These are phyloP conservation scores for Pyrocoelia pectoralis DNA, from an alignment of 2,888 invertebrate genomes.

Conservation along the genomic window DNA sequence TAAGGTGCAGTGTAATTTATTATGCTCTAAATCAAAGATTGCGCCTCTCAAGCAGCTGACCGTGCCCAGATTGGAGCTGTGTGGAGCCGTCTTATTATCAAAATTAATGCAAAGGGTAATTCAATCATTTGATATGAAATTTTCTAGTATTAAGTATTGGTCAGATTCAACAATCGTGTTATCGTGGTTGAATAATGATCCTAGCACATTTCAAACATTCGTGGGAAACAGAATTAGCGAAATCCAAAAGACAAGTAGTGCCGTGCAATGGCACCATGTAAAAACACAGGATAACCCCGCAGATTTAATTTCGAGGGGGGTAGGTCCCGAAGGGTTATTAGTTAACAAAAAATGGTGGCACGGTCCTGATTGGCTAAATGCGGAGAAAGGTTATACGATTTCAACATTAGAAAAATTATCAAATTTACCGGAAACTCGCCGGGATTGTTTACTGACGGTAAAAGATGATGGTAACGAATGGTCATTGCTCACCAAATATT, in stretches of 20 bases:
- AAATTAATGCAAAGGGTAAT: constrained; percentile 22
- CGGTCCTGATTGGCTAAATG: constrained; percentile 17
- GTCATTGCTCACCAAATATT: constrained; percentile 11
- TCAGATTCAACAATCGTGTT: constrained; percentile 41
- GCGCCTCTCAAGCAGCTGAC: constrained; percentile 36
- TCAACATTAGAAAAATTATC: no score
- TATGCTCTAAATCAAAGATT: constrained; percentile 43
- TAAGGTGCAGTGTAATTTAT: constrained; percentile 21
- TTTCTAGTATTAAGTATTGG: constrained; percentile 33
- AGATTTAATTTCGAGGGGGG: constrained; percentile 27
- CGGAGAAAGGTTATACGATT: not conserved
- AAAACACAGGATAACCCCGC: constrained; percentile 34
- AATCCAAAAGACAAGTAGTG: constrained; percentile 25
- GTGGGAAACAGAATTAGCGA: constrained; percentile 34
- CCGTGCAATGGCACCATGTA: constrained; percentile 32
- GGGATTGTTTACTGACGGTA: not conserved
- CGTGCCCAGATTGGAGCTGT: no score
- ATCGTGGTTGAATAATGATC: constrained; percentile 37
- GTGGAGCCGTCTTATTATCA: constrained; percentile 35
- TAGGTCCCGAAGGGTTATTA: not conserved
- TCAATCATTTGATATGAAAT: constrained; percentile 15
- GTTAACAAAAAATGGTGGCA: constrained; percentile 23
- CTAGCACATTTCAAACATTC: constrained; percentile 38
- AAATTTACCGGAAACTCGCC: no score
- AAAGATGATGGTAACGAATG: not conserved